Base-by-base conservation (phyloP, 2,113 vertebrate genomes). In the Zingel zingel region DNA sequence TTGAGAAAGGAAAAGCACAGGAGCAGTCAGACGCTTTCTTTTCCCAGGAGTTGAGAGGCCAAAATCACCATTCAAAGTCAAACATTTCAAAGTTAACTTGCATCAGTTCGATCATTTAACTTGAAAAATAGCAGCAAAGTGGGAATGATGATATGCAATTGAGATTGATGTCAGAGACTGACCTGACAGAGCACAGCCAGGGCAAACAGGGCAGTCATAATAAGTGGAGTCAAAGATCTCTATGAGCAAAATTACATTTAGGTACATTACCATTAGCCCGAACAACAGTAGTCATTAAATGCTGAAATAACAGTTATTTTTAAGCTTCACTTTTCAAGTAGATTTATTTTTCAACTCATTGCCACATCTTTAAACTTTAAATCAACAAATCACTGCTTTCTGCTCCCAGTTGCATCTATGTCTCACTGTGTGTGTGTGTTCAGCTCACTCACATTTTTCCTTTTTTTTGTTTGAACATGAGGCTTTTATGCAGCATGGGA, bases 191-290 rank as follows among this genome's bases (percentile, higher is more conserved):
- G 65, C 58, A 50, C 16, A 51, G 33, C 65, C 56, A 3, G 72
- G 53, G 19, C 74, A 80, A 81, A 82, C 72, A 50, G 36, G 33
- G 25, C 33, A 23, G 33, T 84, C 79, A 85, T 48, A 51, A 88
- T 84, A 80, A 85, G 68, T 50, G 65, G 78, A 87, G 80, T 81
- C 74, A 80, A 79, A 83, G 73, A 65, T 71, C 63, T 74, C 2
- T 33, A 15, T 68, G 62, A 50, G 33, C 7, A 18, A 74, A 81
- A 81, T 87, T 78, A 86, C 45, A 50, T 73, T 76, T 58, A 78
- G 78, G 66, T 75, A 64, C 58, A 30, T 72, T 50, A 76, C 30
- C 79, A 88, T 90, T 74, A 84, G 69, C 45, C 53, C 12, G 43
- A 64, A 83, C 86, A 84, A 64, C 47, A 59, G 36, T 2, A 6